Evolutionary conservation across 2,113 vertebrate genomes (phyloP).

Genomic region (Alces alces): DNA sequence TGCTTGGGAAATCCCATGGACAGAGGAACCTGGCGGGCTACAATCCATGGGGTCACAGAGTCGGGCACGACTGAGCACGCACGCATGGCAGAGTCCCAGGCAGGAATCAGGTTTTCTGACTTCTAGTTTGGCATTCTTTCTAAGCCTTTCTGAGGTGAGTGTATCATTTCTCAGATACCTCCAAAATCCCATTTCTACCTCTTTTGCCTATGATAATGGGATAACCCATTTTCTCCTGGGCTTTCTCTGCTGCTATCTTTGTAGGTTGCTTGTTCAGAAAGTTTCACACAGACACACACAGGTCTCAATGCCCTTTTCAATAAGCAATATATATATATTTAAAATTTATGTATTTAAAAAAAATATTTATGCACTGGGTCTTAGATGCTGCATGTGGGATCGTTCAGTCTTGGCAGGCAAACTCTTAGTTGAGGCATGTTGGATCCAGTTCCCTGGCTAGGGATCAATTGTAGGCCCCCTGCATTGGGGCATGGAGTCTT

Average conservation of each 20-base stretch:
- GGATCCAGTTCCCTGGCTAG: not conserved
- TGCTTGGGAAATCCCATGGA: not conserved
- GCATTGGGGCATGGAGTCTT: not conserved
- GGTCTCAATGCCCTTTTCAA: not conserved
- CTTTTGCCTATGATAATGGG: not conserved
- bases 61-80: not conserved
- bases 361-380: not conserved
- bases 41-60: not conserved
- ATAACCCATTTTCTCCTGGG: not conserved
- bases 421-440: not conserved
- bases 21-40: not conserved
- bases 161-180: not conserved
- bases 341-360: not conserved
- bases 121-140: not conserved
- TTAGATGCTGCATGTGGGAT: not conserved
- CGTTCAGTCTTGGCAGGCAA: not conserved
- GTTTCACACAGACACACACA: not conserved
- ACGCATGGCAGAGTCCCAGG: not conserved
- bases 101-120: not conserved
- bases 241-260: not conserved
- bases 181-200: not conserved
- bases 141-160: not conserved
- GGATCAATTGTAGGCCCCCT: not conserved
- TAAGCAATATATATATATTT: not conserved
- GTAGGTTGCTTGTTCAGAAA: not conserved